phyloP scores from a whole-genome alignment of 2,888 invertebrate species.

The Caenorhabditis zanzibari region DNA sequence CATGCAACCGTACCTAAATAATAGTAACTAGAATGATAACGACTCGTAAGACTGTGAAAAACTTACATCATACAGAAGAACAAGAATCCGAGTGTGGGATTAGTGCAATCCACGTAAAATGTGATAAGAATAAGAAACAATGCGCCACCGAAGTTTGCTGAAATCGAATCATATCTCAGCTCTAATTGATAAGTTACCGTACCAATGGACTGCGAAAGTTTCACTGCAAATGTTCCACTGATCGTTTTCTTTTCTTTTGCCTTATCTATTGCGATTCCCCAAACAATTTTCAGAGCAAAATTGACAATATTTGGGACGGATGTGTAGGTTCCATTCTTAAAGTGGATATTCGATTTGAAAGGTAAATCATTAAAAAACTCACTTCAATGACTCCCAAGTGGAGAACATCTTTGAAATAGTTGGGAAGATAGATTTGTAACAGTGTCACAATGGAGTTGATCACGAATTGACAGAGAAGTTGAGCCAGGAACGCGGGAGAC shows the following conservation, averaged over 20 bases:
- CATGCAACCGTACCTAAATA: constrained; percentile 66
- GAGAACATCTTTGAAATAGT: constrained; percentile 78
- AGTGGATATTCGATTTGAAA: background rate
- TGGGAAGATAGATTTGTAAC: constrained; percentile 77
- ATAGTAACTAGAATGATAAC: no score
- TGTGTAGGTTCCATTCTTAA: constrained; percentile 77
- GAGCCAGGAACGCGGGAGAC: constrained; percentile 69
- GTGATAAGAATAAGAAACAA: constrained; percentile 70
- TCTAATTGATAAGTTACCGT: constrained; percentile 36
- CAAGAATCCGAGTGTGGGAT: constrained; percentile 68
- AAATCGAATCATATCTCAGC: constrained; percentile 25
- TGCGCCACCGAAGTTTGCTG: constrained; percentile 70
- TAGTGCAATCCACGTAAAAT: constrained; percentile 75
- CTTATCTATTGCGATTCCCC: constrained; percentile 74
- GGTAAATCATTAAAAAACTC: constrained; percentile 11
- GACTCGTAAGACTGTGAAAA: no score
- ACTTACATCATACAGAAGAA: constrained; percentile 72
- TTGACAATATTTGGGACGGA: constrained; percentile 75
- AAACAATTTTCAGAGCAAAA: constrained; percentile 71
- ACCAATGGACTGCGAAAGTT: constrained; percentile 73
- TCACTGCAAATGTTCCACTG: constrained; percentile 70
- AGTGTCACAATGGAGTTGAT: constrained; percentile 75
- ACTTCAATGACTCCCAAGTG: constrained; percentile 70
- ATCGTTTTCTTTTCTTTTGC: constrained; percentile 68
- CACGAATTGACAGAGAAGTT: constrained; percentile 69